Conservation (phyloP, 2,888 invertebrate species). For the Chrysodeixis includens region DNA sequence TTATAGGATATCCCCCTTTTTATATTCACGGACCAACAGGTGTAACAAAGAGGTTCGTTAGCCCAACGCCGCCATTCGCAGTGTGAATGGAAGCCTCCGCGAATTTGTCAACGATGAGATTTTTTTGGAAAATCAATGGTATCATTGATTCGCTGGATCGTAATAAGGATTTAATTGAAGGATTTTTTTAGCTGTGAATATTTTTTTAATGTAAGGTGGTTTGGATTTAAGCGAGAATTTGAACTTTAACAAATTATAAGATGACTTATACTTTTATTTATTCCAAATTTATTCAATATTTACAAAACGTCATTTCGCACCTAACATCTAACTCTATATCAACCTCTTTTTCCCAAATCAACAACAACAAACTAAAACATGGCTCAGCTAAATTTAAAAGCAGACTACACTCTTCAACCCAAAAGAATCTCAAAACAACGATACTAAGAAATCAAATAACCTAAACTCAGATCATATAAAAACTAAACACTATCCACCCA, state of each 20-base stretch:
- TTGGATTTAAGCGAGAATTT: neutral
- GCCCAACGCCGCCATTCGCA: slow-evolving; percentile 67
- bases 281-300: no score
- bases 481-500: no score
- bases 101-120: slow-evolving; percentile 56
- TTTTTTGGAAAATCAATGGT: slow-evolving; percentile 39
- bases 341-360: no score
- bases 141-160: slow-evolving; percentile 10
- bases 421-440: no score
- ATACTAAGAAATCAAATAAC: neutral
- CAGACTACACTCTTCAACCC: no score
- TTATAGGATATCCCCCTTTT: slow-evolving; percentile 51
- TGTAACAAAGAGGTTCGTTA: slow-evolving; percentile 86
- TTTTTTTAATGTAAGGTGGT: neutral
- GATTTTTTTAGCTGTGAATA: neutral
- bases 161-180: slow-evolving; percentile 31
- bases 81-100: slow-evolving; percentile 56
- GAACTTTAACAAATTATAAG: no score
- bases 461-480: neutral
- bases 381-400: no score
- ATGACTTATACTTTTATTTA: no score
- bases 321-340: no score
- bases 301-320: no score
- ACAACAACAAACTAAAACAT: no score
- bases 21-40: slow-evolving; percentile 65